Base-by-base conservation (phyloP, 2,797 vertebrate species). In the Danio choprae region DNA sequence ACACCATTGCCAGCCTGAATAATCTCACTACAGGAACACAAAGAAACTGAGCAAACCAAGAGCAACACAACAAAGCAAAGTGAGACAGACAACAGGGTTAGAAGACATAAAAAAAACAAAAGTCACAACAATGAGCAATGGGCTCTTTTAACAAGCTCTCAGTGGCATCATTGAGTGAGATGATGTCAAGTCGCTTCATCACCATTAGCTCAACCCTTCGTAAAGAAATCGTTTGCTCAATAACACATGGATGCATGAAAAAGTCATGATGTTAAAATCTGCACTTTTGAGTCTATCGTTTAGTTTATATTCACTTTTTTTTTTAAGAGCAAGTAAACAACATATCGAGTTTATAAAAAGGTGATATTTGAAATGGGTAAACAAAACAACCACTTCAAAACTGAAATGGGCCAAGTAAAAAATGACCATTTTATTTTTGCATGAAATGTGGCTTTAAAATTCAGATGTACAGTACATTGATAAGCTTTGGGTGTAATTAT, bases 101-200 rank as follows among this genome's bases (percentile, higher is more conserved):
- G 36, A 4, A 36, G 46, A 50, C 22, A 36, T 11, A 38, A 6
- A 68, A n/a, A 29, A 29, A 29, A 29, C 29, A 29, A 29, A 29
- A 68, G 22, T 16, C 46, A 53, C 67, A 36, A 40, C 67, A 70
- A 70, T 18, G 10, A 70, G 48, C 48, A 69, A 69, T 51, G 67
- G 29, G 67, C 67, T 69, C 67, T 51, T 69, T 51, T 51, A 51
- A 12, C 6, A 29, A 38, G 67, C 2, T 15, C 16, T 70, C 5
- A 69, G 67, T 51, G 67, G 51, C 29, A 29, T 29, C 2, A 70
- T 70, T 70, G 46, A 67, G 4, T 4, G 29, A 70, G 67, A 70
- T 69, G 67, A 69, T 40, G 67, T 53, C 67, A 69, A 69, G 67
- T 3, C 67, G 4, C 48, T 68, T 50, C 48, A 40, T 70, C 65